These are phyloP conservation scores for Papilio aristodemus DNA, from an alignment of 1,140 invertebrate genomes.

Conservation along the genomic window DNA sequence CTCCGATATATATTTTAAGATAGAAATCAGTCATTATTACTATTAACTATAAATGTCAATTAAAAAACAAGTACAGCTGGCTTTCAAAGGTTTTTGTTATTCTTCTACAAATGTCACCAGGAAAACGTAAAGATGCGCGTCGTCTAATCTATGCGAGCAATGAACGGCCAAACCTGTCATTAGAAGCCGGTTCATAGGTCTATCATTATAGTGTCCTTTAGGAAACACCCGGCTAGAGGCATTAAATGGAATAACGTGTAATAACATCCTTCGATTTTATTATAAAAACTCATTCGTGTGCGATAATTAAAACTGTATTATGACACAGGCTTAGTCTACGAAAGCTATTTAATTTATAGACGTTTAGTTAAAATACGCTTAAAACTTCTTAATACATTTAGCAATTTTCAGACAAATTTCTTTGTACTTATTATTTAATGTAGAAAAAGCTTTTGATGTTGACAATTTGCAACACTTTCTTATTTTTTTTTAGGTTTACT, in stretches of 20 bases:
- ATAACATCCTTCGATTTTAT: constrained; percentile 23
- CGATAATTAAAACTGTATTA: constrained; percentile 26
- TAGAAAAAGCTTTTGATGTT: too few species aligned
- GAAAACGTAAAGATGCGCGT: constrained; percentile 3
- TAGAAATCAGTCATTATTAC: not conserved
- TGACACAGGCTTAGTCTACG: not conserved
- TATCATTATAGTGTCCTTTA: constrained; percentile 28
- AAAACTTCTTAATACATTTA: too few species aligned
- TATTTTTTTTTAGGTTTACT: too few species aligned
- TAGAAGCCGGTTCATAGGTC: not conserved
- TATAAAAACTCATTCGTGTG: constrained; percentile 12
- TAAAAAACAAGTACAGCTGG: not conserved
- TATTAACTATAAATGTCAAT: constrained; percentile 2
- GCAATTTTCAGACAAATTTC: too few species aligned
- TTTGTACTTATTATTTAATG: too few species aligned
- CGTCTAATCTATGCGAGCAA: constrained; percentile 26
- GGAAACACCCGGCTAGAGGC: constrained; percentile 17
- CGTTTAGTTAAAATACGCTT: constrained; percentile 3
- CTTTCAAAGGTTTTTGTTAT: not conserved
- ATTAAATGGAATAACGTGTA: constrained; percentile 17
- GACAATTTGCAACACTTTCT: too few species aligned
- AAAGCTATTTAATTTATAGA: too few species aligned
- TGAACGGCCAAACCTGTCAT: constrained; percentile 11
- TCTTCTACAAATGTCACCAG: constrained; percentile 13
- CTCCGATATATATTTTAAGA: too few species aligned